These are phyloP conservation scores for Rhogogaster chlorosoma DNA, from an alignment of 2,888 invertebrate species.

Conservation along the genomic window DNA sequence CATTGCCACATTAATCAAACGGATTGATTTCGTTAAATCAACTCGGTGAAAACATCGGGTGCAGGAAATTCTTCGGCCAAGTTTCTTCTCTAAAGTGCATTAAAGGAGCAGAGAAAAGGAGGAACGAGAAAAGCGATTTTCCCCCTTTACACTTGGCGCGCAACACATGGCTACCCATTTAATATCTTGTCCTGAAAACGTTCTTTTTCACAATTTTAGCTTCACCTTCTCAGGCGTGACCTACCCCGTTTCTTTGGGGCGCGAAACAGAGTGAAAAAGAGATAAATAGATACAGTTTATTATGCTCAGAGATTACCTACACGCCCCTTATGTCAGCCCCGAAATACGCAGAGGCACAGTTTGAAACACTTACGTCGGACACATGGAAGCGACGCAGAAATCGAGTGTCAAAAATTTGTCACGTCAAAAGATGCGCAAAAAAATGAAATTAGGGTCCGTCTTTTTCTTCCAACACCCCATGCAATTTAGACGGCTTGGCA, in stretches of 20 bases:
- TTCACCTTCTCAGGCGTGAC: conserved; percentile 2
- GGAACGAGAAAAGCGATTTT: conserved; percentile 10
- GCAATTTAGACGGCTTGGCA: not conserved
- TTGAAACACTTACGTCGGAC: not conserved
- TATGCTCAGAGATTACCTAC: conserved; percentile 29
- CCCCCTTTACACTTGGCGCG: conserved; percentile 27
- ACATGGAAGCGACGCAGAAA: not conserved
- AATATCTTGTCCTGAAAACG: conserved; percentile 42
- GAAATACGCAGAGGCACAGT: not conserved
- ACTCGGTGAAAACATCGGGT: not conserved
- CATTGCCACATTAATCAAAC: not conserved
- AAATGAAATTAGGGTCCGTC: not conserved
- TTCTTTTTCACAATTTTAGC: conserved; percentile 30
- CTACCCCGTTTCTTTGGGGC: not conserved
- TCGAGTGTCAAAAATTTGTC: not conserved
- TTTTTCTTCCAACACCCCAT: not conserved
- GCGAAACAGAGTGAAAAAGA: conserved; percentile 28
- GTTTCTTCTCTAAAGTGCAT: conserved; percentile 30
- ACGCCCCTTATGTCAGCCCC: conserved; percentile 6
- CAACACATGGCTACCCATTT: conserved; percentile 43
- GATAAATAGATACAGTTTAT: conserved; percentile 44
- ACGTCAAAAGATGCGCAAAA: not conserved
- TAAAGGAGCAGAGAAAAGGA: conserved; percentile 11
- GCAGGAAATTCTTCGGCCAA: not conserved
- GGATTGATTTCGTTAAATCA: conserved; percentile 5